Conservation (phyloP, 2,888 invertebrate genomes). For the Hecatera dysodea region DNA sequence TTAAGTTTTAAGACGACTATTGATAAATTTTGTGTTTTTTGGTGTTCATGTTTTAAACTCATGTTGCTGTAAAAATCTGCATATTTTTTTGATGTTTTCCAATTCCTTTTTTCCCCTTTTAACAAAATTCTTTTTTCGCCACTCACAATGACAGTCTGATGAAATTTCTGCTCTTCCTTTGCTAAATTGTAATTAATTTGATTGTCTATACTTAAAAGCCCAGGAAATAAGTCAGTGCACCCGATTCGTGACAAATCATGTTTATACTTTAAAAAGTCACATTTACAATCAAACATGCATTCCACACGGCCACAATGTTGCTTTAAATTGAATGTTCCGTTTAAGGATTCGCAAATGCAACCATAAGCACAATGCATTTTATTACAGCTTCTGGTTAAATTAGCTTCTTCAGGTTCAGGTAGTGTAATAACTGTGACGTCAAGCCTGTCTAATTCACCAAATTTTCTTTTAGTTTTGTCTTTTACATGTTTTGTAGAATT, state of each 20-base stretch:
- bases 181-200: slow-evolving; percentile 90
- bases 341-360: slow-evolving; percentile 92
- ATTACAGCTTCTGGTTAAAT: slow-evolving; percentile 77
- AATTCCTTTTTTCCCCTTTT: slow-evolving; percentile 90
- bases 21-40: slow-evolving; percentile 68
- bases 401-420: slow-evolving; percentile 68
- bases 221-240: slow-evolving; percentile 75
- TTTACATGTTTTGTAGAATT: slow-evolving; percentile 63
- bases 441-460: slow-evolving; percentile 91
- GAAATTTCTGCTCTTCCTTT: slow-evolving; percentile 93
- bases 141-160: slow-evolving; percentile 93
- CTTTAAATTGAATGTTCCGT: slow-evolving; percentile 81
- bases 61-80: slow-evolving; percentile 87
- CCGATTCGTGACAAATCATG: slow-evolving; percentile 72
- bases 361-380: slow-evolving; percentile 92
- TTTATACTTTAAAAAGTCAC: slow-evolving; percentile 81
- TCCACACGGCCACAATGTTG: slow-evolving; percentile 92
- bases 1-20: slow-evolving; percentile 75
- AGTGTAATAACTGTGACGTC: slow-evolving; percentile 92
- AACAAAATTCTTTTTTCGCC: slow-evolving; percentile 92
- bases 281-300: slow-evolving; percentile 91
- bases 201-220: slow-evolving; percentile 85
- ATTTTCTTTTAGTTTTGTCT: slow-evolving; percentile 82
- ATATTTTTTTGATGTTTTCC: slow-evolving; percentile 92
- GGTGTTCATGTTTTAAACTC: slow-evolving; percentile 72